Evolutionary conservation across 2,797 vertebrate species (phyloP), one percentile per base, ranked within the genome.

Genomic region (Synanceia verrucosa): DNA sequence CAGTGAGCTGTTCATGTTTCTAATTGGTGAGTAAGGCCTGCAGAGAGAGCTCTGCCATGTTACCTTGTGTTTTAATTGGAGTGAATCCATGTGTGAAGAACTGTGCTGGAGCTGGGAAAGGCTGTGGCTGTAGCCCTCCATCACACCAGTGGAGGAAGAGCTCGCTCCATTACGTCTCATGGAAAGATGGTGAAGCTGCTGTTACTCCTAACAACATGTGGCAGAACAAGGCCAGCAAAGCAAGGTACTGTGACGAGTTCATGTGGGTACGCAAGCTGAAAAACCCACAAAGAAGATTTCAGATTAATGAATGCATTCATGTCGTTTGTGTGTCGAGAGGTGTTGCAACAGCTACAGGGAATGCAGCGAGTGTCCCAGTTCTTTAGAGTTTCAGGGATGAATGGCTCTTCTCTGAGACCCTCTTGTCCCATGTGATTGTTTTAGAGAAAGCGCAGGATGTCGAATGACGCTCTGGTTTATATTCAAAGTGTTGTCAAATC

Each of bases 1-100:
- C 44, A 46, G 41, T 41, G 37, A 37, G 56, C 5, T 18, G 53
- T 60, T 70, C 46, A 11, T 31, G 56, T 70, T 55, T 48, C 26
- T 70, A 64, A 60, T 60, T 64, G 57, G 53, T 9, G 23, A 52
- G 71, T 39, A 73, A 76, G 61, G 43, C 70, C 75, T 50, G 48
- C 21, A 28, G 52, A 37, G 50, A 71, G 59, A 52, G 21, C 34
- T 60, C 28, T 41, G 31, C 63, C 10, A 0, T 48, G 81, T 87
- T 36, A 59, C 65, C 58, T 63, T 56, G 63, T 56, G 48, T 84
- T 85, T 83, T 88, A 87, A 89, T 84, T 87, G 82, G 76, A 61
- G 82, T 73, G 67, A 84, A 53, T 77, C 83, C 81, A 70, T 60
- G 73, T 73, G 33, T 80, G 76, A 89, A 79, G 41, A 67, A 18